Evolutionary conservation across 2,888 invertebrate species (phyloP), one percentile per base, ranked within the genome.

Genomic region (Scelioninae gen. 2): DNA sequence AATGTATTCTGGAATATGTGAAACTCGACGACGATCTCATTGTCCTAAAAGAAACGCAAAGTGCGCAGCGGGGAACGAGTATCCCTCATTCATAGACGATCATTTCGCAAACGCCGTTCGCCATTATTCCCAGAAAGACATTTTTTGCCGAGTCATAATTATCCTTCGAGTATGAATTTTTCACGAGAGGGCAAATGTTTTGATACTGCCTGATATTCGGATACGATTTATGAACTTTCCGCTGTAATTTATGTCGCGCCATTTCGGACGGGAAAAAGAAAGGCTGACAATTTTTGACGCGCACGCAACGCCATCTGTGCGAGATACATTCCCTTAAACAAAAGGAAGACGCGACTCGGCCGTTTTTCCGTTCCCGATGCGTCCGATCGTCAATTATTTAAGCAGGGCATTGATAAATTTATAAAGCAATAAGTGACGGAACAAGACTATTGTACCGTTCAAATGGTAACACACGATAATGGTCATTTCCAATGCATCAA

Each of bases 1-100:
- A 82, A 83, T 82, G 81, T 79, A 81, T 81, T 81, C 81, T 79
- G 79, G n/a, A 80, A 82, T 79, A 80, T 78, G 79, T 79, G 82
- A 81, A 81, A 79, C 78, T 79, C 78, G 77, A 80, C 78, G 80
- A 80, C 78, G 77, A 79, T 79, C 81, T 78, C 79, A 76, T 78
- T 76, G 76, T 69, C 68, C 69, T 57, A 43, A 68, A 70, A 73
- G 78, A 78, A 77, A 78, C 76, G 77, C 77, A 79, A 81, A 81
- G 81, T 79, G 79, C 78, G 78, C 73, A 74, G 68, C 39, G 43
- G 58, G 60, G 55, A 70, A 69, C 60, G 67, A 55, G 73, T 64
- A 78, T 73, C 55, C 77, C 57, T 71, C 72, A 71, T 60, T 60
- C 70, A 61, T 45, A 55, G 61, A 61, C 64, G 19, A 58, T 69